Evolutionary conservation across 1,140 invertebrate genomes (phyloP).

Genomic region (Mamestra configurata): DNA sequence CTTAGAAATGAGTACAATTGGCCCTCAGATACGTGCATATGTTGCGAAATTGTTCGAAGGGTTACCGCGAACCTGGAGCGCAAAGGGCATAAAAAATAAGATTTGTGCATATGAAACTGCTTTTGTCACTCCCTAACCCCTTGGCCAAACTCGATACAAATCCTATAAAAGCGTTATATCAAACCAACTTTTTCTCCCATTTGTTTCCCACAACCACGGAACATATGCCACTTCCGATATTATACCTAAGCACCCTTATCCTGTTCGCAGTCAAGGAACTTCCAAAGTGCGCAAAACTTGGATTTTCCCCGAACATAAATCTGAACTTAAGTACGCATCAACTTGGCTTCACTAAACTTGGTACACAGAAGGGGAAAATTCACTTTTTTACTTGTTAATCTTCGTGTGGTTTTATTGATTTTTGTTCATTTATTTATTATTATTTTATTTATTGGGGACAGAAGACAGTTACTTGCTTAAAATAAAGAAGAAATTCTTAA

Average conservation of each 20-base stretch:
- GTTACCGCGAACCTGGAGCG: too few relatives aligned
- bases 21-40: too few relatives aligned
- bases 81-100: too few relatives aligned
- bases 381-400: constrained; percentile 13
- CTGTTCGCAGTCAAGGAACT: constrained; percentile 12
- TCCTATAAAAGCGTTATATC: neutral
- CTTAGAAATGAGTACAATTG: too few relatives aligned
- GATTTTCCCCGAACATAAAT: constrained; percentile 35
- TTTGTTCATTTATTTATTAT: neutral
- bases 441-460: too few relatives aligned
- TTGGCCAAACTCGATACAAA: neutral
- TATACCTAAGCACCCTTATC: constrained; percentile 23
- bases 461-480: too few relatives aligned
- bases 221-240: constrained; percentile 28
- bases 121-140: too few relatives aligned
- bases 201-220: constrained; percentile 7
- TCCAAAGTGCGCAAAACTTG: constrained; percentile 31
- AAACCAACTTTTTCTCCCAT: constrained; percentile 18
- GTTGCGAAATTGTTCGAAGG: too few relatives aligned
- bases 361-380: neutral
- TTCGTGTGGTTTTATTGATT: neutral
- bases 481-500: too few relatives aligned
- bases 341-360: constrained; percentile 24
- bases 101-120: too few relatives aligned
- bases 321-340: constrained; percentile 40